Evolutionary conservation across 2,113 vertebrate genomes (phyloP).

Genomic region (Plecotus auritus): DNA sequence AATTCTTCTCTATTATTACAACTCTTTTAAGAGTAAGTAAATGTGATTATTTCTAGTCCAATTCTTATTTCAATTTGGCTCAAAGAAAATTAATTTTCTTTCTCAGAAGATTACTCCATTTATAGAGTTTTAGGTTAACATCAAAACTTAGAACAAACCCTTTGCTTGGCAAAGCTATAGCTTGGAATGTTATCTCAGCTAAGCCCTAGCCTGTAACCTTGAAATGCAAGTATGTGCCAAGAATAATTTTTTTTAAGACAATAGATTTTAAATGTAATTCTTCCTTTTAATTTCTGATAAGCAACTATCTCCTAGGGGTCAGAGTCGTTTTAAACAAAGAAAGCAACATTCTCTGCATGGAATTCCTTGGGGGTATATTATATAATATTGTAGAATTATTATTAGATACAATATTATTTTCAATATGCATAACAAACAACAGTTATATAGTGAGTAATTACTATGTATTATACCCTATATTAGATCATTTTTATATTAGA

Average conservation of each 20-base stretch:
- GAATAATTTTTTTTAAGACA: slow-evolving; percentile 3
- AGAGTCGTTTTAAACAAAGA: background rate
- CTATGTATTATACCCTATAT: background rate
- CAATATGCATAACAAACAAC: background rate
- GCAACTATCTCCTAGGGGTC: background rate
- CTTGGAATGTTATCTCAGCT: slow-evolving; percentile 5
- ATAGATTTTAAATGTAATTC: slow-evolving; percentile 25
- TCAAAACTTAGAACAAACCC: background rate
- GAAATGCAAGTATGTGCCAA: slow-evolving; percentile 25
- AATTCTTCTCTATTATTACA: slow-evolving; percentile 27
- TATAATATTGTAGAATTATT: background rate
- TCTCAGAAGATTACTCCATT: slow-evolving; percentile 25
- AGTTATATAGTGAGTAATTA: background rate
- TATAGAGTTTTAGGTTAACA: slow-evolving; percentile 28
- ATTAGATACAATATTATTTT: background rate
- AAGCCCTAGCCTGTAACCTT: slow-evolving; percentile 37
- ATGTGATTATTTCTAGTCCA: slow-evolving; percentile 42
- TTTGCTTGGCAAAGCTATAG: slow-evolving; percentile 26
- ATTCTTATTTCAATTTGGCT: slow-evolving; percentile 52
- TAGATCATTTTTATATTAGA: background rate
- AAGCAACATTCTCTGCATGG: background rate
- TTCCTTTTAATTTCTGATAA: slow-evolving; percentile 37
- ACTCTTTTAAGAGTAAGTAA: slow-evolving; percentile 31
- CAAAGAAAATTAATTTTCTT: slow-evolving; percentile 63
- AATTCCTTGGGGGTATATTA: background rate